Conservation (phyloP, 1,140 invertebrate species). For the Nomia melanderi region DNA sequence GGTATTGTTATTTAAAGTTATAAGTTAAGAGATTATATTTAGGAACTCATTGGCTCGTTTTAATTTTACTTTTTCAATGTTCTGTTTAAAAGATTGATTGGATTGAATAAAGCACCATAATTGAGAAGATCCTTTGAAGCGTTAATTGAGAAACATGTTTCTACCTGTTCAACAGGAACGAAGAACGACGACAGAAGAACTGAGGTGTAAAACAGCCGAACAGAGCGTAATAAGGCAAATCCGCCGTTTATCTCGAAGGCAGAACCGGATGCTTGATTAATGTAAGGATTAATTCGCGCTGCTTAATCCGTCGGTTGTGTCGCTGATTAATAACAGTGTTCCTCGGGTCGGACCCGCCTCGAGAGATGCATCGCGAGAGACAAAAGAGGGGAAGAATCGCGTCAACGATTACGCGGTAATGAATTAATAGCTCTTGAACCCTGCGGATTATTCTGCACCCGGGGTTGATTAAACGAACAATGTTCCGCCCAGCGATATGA, state of each 20-base stretch:
- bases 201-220: too few relatives aligned
- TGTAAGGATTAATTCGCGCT: slow-evolving; percentile 62
- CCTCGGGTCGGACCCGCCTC: not conserved
- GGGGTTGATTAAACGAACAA: slow-evolving; percentile 30
- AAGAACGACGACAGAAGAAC: too few relatives aligned
- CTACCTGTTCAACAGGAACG: too few relatives aligned
- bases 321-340: slow-evolving; percentile 44
- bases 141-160: too few relatives aligned
- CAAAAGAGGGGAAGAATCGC: not conserved
- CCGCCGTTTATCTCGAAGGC: slow-evolving; percentile 46
- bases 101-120: too few relatives aligned
- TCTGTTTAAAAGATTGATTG: too few relatives aligned
- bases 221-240: slow-evolving; percentile 26
- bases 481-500: not conserved
- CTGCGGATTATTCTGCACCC: not conserved
- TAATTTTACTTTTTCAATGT: too few relatives aligned
- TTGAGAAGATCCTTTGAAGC: too few relatives aligned
- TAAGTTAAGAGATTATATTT: too few relatives aligned
- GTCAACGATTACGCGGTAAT: slow-evolving; percentile 9
- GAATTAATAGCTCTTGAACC: slow-evolving; percentile 39
- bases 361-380: slow-evolving; percentile 15
- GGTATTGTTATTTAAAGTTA: too few relatives aligned
- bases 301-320: slow-evolving; percentile 47
- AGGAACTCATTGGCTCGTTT: too few relatives aligned
- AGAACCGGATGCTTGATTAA: slow-evolving; percentile 63